phyloP scores from a whole-genome alignment of 1,140 invertebrate species.

The Xylocopa sonorina region DNA sequence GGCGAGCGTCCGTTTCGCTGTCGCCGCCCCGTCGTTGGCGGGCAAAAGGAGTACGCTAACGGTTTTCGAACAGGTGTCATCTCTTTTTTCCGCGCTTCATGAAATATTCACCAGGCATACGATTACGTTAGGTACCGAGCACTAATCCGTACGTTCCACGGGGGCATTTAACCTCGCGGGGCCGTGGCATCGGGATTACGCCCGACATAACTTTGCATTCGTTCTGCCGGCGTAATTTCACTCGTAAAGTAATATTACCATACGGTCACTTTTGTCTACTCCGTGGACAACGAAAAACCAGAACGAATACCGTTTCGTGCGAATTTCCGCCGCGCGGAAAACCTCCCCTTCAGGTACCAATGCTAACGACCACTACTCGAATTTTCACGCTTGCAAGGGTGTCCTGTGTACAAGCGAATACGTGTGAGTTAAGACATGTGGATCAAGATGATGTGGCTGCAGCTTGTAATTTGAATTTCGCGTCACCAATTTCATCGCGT shows the following conservation, averaged over 20 bases:
- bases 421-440: too few relatives aligned
- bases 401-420: too few relatives aligned
- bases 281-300: too few relatives aligned
- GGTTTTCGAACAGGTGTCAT: constrained; percentile 78
- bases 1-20: constrained; percentile 61
- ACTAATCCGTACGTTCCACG: constrained; percentile 66
- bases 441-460: too few relatives aligned
- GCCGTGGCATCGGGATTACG: constrained; percentile 52
- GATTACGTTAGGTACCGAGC: constrained; percentile 65
- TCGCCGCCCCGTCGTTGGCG: constrained; percentile 55
- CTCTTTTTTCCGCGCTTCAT: constrained; percentile 77
- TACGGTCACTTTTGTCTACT: constrained; percentile 41
- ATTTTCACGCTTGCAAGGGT: too few relatives aligned
- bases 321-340: too few relatives aligned
- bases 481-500: too few relatives aligned
- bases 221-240: constrained; percentile 53
- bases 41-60: constrained; percentile 73
- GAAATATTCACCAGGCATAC: constrained; percentile 78
- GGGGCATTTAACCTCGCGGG: constrained; percentile 23
- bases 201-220: constrained; percentile 68
- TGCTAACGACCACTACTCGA: too few relatives aligned
- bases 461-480: too few relatives aligned
- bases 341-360: too few relatives aligned
- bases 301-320: too few relatives aligned
- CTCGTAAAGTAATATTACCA: constrained; percentile 51